Evolutionary conservation across 1,140 invertebrate genomes (phyloP), one percentile per base, ranked within the genome.

Genomic region (Armadillidium nasatum): DNA sequence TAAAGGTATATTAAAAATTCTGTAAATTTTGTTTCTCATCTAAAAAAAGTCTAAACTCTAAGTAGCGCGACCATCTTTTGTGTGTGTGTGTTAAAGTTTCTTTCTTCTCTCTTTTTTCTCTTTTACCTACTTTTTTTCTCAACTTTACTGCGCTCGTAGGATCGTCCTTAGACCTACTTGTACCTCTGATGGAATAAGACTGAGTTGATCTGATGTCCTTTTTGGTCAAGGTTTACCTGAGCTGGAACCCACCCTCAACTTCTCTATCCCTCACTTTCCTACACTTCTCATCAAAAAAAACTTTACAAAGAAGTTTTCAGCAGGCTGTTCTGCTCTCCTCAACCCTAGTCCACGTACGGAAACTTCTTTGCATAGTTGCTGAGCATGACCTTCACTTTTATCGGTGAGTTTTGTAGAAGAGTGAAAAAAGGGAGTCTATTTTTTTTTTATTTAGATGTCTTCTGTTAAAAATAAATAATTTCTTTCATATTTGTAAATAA

Each of bases 201-300:
- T 60, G 50, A 60, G 50, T 60, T 19, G 50, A 60, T 15, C 50
- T 19, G 50, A 60, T 19, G 11, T 60, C 50, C 50, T 19, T 60
- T 15, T 15, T 60, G 50, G 50, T 60, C 50, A 60, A 15, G 50
- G 50, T 60, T 60, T 60, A 60, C 50, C 50, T 60, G 50, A 60
- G 50, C 50, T 60, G 50, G 50, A 60, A 15, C 50, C 50, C 50
- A 60, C 50, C 50, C 50, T 60, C 50, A 60, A 60, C 50, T 60
- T 60, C 50, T 60, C 50, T 60, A 15, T 60, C 50, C 50, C 19
- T 60, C 50, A 60, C 50, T 60, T 60, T 60, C 50, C 50, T 60
- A 60, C 50, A 60, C 50, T 60, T 60, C 50, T 60, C 50, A 60
- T 60, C 50, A 60, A n/a, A n/a, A n/a, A n/a, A n/a, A 60, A 60